Conservation (phyloP, 2,888 invertebrate genomes). For the Sussaba pulchella region DNA sequence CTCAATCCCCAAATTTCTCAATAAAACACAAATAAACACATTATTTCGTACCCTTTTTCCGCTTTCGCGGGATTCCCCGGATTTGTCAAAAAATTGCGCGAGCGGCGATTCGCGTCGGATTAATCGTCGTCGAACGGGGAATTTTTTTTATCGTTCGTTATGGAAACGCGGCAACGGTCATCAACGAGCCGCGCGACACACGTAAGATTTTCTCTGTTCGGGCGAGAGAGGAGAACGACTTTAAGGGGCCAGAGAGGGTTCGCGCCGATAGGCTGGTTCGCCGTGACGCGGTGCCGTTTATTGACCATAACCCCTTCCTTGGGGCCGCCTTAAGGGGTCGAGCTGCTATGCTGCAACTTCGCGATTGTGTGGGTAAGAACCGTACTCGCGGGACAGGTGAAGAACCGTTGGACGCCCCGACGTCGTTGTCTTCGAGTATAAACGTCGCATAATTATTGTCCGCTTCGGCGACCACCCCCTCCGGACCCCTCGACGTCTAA, state of each 20-base stretch:
- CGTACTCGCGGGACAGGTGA: conserved; percentile 67
- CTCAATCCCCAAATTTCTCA: too few relatives aligned
- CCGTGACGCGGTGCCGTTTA: conserved; percentile 83
- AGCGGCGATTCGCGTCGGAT: too few relatives aligned
- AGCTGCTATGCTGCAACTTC: conserved; percentile 79
- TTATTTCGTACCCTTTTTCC: too few relatives aligned
- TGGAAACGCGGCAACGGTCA: conserved; percentile 77
- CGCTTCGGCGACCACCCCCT: conserved; percentile 38
- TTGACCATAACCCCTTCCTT: conserved; percentile 84
- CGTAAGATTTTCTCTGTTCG: conserved; percentile 82
- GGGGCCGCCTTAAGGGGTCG: conserved; percentile 66
- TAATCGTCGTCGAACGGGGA: conserved; percentile 30
- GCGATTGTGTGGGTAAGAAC: conserved; percentile 74
- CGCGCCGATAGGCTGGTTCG: conserved; percentile 81
- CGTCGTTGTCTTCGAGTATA: conserved; percentile 31
- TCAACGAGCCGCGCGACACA: conserved; percentile 80
- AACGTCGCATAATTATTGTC: conserved; percentile 48
- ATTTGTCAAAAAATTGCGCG: too few relatives aligned
- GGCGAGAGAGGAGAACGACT: conserved; percentile 77
- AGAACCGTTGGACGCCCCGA: conserved; percentile 39
- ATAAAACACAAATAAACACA: too few relatives aligned
- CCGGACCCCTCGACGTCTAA: not conserved
- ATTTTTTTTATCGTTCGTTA: conserved; percentile 71
- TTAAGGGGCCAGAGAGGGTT: conserved; percentile 82
- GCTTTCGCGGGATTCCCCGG: too few relatives aligned